These are phyloP conservation scores for Pogonophryne albipinna DNA, from an alignment of 2,797 vertebrate genomes.

Conservation along the genomic window DNA sequence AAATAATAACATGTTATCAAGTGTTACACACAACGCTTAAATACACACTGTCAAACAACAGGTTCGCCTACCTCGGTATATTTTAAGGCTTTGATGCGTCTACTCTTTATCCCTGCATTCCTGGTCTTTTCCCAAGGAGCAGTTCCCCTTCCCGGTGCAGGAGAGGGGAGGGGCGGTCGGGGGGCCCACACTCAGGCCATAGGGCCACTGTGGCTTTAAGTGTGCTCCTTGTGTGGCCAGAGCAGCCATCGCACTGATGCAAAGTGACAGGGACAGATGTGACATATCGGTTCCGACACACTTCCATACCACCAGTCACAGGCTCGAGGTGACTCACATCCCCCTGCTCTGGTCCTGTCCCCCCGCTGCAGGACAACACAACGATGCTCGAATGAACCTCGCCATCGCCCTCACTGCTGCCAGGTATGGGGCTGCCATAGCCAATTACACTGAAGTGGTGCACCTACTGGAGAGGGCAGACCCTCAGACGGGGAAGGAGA, in stretches of 20 bases:
- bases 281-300: slow-evolving; percentile 97
- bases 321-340: slow-evolving; percentile 94
- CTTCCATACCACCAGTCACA: slow-evolving; percentile 91
- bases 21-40: slow-evolving; percentile 4
- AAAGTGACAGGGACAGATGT: slow-evolving; percentile 95
- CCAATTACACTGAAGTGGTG: slow-evolving; percentile 94
- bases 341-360: slow-evolving; percentile 83
- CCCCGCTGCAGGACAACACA: slow-evolving; percentile 94
- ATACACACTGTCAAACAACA: slow-evolving; percentile 27
- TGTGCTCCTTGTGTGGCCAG: slow-evolving; percentile 77
- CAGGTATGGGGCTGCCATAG: slow-evolving; percentile 95
- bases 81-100: slow-evolving; percentile 45
- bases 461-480: slow-evolving; percentile 89
- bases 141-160: slow-evolving; percentile 52
- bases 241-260: slow-evolving; percentile 87
- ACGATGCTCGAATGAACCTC: slow-evolving; percentile 95
- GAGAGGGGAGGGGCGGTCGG: slow-evolving; percentile 28
- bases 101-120: slow-evolving; percentile 47
- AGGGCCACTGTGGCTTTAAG: slow-evolving; percentile 85
- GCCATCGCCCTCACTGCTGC: slow-evolving; percentile 94
- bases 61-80: slow-evolving; percentile 34
- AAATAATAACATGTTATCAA: slow-evolving; percentile 9
- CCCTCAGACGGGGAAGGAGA: slow-evolving; percentile 77
- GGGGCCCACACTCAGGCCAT: slow-evolving; percentile 71
- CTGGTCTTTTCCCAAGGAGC: slow-evolving; percentile 55